Evolutionary conservation across 2,888 invertebrate species (phyloP).

Genomic region (Sturmia bella): DNA sequence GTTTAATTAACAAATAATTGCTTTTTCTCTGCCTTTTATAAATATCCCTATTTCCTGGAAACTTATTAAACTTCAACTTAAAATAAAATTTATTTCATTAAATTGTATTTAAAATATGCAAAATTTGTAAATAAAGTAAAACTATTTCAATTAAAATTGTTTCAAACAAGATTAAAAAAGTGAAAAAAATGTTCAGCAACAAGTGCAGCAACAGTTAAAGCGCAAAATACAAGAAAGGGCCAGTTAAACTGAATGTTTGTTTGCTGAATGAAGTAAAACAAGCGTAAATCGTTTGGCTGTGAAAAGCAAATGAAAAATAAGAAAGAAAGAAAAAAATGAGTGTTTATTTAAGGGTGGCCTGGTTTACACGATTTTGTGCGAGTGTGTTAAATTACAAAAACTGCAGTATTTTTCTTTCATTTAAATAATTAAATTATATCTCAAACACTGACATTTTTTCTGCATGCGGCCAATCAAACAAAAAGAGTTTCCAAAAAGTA

Average conservation of each 20-base stretch:
- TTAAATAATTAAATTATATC: no score
- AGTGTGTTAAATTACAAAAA: background rate
- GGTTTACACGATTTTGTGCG: background rate
- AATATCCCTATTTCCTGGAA: background rate
- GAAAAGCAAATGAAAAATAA: background rate
- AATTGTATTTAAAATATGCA: conserved; percentile 31
- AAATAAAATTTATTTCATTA: conserved; percentile 15
- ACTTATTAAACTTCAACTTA: background rate
- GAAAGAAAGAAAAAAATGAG: conserved; percentile 1
- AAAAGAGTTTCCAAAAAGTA: no score
- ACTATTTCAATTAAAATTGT: conserved; percentile 55
- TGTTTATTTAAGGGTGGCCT: conserved; percentile 23
- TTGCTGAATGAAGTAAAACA: background rate
- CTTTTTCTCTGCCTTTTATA: no score
- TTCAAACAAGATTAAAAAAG: conserved; percentile 36
- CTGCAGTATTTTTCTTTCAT: no score
- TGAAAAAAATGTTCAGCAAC: background rate
- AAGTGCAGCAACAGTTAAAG: conserved; percentile 9
- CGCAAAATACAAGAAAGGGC: conserved; percentile 2
- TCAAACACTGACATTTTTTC: no score
- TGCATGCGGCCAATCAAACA: no score
- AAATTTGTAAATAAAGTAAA: conserved; percentile 15
- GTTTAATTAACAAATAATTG: no score
- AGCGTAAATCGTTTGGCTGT: conserved; percentile 9
- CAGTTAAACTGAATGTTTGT: conserved; percentile 3